A percentile compares a stretch with the other conserved stretches of the same genome.
phyloP scores from a whole-genome alignment of 37 sponge, comb jelly and placozoan species.

The Mnemiopsis leidyi region DNA sequence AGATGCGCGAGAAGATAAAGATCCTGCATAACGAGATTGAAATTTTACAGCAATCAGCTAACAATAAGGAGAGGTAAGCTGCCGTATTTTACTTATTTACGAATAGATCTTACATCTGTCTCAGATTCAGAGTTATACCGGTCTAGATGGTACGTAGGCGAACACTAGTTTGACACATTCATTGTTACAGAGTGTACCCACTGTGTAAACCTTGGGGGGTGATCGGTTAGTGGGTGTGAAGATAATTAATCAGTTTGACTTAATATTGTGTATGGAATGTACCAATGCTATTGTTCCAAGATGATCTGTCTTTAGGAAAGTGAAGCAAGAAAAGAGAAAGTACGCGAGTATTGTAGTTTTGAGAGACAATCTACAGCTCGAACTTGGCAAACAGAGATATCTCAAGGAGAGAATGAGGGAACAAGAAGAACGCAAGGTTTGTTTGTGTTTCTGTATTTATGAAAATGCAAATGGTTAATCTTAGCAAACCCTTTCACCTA shows the following conservation, averaged over 20 bases:
- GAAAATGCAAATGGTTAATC: too few relatives aligned
- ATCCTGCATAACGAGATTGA: conserved; percentile 87
- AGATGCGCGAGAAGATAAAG: conserved; percentile 87
- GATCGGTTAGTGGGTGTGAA: too few relatives aligned
- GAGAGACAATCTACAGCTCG: conserved; percentile 78
- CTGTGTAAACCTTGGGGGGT: too few relatives aligned
- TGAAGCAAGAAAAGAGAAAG: conserved; percentile 49
- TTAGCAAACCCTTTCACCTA: too few relatives aligned
- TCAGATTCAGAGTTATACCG: too few relatives aligned
- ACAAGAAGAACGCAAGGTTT: conserved; percentile 69
- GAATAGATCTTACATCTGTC: too few relatives aligned
- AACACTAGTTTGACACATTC: conserved; percentile 66
- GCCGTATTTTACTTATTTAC: too few relatives aligned
- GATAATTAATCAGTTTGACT: too few relatives aligned
- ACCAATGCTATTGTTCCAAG: too few relatives aligned
- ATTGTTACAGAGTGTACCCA: too few relatives aligned
- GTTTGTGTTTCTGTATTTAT: conserved; percentile 72
- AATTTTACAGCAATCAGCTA: conserved; percentile 73
- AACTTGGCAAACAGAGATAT: conserved; percentile 70
- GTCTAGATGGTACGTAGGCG: too few relatives aligned
- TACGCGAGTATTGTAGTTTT: conserved; percentile 72
- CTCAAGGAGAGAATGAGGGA: conserved; percentile 56
- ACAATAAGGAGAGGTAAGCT: conserved; percentile 54
- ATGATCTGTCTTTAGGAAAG: background rate
- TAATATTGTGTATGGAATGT: too few relatives aligned